Base-by-base conservation (phyloP, 2,797 vertebrate species). In the Hypotaenidia okinawae region DNA sequence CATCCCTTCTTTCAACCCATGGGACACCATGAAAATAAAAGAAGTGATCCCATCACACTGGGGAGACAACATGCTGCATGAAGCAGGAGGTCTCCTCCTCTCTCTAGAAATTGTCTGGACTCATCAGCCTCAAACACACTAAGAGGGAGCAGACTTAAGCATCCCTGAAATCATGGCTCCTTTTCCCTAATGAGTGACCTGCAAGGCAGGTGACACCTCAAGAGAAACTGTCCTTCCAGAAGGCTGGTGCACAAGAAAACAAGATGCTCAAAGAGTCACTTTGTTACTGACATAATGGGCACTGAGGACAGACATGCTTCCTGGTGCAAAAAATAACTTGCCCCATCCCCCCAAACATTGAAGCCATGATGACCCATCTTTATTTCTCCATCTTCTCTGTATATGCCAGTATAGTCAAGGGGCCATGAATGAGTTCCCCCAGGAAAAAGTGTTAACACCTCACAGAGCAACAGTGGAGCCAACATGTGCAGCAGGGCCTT, bases 261-360 rank as follows among this genome's bases (percentile, higher is more conserved):
- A 68, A 69, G 75, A 39, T 79, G 37, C 37, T 67, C 41, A 61
- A 76, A 54, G 52, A 61, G n/a, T 75, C 35, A 8, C 57, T 92
- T 74, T 69, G 19, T 79, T 52, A 52, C 15, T 64, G 37, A 54
- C 0, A 3, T 39, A 70, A n/a, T 0, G 0, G 28, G 18, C 33
- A 47, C 41, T 16, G 63, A 47, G 59, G 43, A 66, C 30, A 70
- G 74, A 69, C 5, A 14, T 1, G 2, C 30, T 76, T 67, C 37
- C 30, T 59, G 22, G 30, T 66, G 24, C 32, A 70, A 90, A 88
- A 91, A 86, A 41, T 24, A 64, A 41, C 33, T 35, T 66, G 58
- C 30, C 33, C 28, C 35, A 13, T 33, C 3, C 11, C 25, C 32
- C 24, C n/a, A 82, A 30, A 32, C 11, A 33, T 0, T 4, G 17